Evolutionary conservation across 2,113 vertebrate species (phyloP), one percentile per base, ranked within the genome.

Genomic region (Seriola rivoliana): DNA sequence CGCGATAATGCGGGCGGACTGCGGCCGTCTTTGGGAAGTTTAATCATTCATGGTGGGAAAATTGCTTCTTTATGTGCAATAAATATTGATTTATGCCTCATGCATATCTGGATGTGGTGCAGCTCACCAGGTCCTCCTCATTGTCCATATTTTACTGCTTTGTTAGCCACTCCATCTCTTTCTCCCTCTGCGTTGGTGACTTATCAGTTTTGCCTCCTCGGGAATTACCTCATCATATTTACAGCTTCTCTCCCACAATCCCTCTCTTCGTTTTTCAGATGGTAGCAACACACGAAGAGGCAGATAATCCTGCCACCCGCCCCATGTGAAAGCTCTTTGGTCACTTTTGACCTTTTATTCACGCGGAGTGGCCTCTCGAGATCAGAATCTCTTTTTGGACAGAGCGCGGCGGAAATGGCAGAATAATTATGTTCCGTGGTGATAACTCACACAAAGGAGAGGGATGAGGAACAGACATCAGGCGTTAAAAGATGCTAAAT

Each of bases 51-150:
- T 92, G 92, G 90, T 80, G 81, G 84, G 83, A 93, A 95, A 95
- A 94, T 93, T 94, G 93, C 87, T 93, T 92, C 93, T 94, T 94
- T 95, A 94, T 94, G 92, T 90, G 92, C 91, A 91, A 95, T 94
- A 94, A 95, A 95, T 95, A 94, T 95, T 95, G 93, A 95, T 94
- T 94, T 78, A 88, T 79, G 63, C 52, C 86, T 93, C 90, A 90
- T 93, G 88, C 92, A 94, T 92, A 92, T 90, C 71, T 85, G 88
- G 86, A 91, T 80, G 85, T 70, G 85, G 29, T 25, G 58, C 71
- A 59, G 90, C 85, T 81, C 77, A 40, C 71, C 70, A 19, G 57
- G 71, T 84, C 46, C 34, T 64, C 80, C 85, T 75, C 82, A 80
- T 81, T 64, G 79, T 90, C 81, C 82, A 69, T 88, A 63, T 88